Base-by-base conservation (phyloP, 2,113 vertebrate genomes). In the Suncus etruscus region DNA sequence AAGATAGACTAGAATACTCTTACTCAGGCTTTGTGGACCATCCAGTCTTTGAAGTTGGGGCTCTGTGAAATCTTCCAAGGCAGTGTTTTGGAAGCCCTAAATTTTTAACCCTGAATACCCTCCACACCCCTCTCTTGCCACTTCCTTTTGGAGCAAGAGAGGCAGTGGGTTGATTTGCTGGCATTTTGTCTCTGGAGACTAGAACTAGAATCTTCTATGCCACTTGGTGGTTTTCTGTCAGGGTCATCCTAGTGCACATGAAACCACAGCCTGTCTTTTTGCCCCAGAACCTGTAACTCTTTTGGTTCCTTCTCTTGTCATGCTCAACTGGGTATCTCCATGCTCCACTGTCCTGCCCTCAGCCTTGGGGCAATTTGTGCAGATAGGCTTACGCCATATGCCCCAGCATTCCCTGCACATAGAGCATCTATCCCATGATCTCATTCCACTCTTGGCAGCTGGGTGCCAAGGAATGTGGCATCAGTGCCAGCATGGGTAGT, bases 201-300 rank as follows among this genome's bases (percentile, higher is more conserved):
- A 83, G 65, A 83, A 78, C 73, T 90, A 77, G 83, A 92, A 86
- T 91, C 95, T 94, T 94, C 90, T 70, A 95, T 86, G 86, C 80
- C 76, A 79, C 47, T 83, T 32, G 25, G 47, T 93, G 90, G 84
- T 83, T 96, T 94, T 94, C 86, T 94, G 73, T 88, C 73, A 83
- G 48, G 86, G 95, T 95, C 95, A 92, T 90, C 75, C 83, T 86
- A 92, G 95, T 93, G 93, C 90, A 90, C 63, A 22, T 74, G 92
- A 94, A 97, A 93, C 93, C 80, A n/a, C 58, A 94, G 94, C 54
- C 76, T 87, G 47, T 47, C 54, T 95, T 90, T 91, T 90, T 87
- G 39, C 39, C 88, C 83, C 81, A 47, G 54, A 89, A 76, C 45
- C 32, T 81, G 63, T 75, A 87, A 74, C 79, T 76, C 61, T 91